Percentiles rank a stretch among this genome's conserved stretches.
Conservation (phyloP, 2,888 invertebrate species). For the Phortica okadai region DNA sequence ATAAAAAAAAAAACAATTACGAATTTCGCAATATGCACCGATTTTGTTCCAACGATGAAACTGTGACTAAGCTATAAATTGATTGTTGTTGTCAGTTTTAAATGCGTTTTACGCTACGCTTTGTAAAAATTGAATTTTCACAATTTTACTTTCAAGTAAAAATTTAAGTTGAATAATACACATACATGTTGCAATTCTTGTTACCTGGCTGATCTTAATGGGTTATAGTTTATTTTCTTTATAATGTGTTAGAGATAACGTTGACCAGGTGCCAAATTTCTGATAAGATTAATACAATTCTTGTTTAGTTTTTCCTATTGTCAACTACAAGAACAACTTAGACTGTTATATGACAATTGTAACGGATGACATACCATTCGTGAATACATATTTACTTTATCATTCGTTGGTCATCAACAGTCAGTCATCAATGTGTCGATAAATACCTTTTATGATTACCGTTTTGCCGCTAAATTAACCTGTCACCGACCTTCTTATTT, state of each 20-base stretch:
- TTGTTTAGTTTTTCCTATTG: background rate
- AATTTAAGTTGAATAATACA: background rate
- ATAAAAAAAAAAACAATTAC: background rate
- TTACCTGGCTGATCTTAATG: too few species aligned
- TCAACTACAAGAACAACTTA: too few species aligned
- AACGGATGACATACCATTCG: too few species aligned
- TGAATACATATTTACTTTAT: too few species aligned
- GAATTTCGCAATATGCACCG: constrained; percentile 2
- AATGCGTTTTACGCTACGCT: background rate
- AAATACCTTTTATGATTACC: background rate
- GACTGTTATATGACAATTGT: too few species aligned
- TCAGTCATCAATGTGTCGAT: background rate
- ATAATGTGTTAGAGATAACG: background rate
- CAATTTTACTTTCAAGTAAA: constrained; percentile 31
- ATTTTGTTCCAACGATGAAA: constrained; percentile 33
- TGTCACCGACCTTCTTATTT: too few species aligned
- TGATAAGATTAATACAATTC: constrained; percentile 3
- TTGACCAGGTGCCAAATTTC: constrained; percentile 2
- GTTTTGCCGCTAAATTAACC: background rate
- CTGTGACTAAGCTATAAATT: constrained; percentile 17
- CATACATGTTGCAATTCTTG: background rate
- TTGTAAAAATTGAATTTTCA: constrained; percentile 67
- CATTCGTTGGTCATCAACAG: background rate
- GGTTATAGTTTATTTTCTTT: background rate
- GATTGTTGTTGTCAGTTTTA: background rate